Evolutionary conservation across 2,888 invertebrate genomes (phyloP), one percentile per base, ranked within the genome.

Genomic region (Eurytoma californica): DNA sequence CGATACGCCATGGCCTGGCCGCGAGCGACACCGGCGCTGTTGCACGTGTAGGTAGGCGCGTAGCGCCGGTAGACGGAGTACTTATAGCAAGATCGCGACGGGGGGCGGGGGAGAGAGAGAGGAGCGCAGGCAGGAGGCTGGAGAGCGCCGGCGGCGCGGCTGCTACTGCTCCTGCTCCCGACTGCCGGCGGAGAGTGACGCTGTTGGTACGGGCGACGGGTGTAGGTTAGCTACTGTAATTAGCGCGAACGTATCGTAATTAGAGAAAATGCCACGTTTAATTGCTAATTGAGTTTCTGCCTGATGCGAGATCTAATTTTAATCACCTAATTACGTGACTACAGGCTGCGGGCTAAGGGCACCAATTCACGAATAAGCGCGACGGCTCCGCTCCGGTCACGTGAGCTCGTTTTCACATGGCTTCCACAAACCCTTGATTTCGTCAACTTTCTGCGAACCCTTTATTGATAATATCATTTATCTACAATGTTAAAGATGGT

Each of bases 241-340:
- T 91, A 91, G 91, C 88, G 90, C 90, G 91, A 91, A 91, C 91
- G 90, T 91, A 91, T 91, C 91, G 91, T 91, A 92, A 92, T 92
- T 92, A 92, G 91, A 91, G 92, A 92, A 92, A 92, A 92, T 92
- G 91, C 91, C 90, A 91, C 91, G 91, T 92, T 92, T 92, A 92
- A 92, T 92, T 92, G 92, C 92, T 92, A 92, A 92, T 92, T 92
- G 92, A 92, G 91, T 91, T 91, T 91, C 91, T 91, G 91, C 90
- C 90, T 91, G 91, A 91, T 91, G 91, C 91, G 91, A 91, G 91
- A 92, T 91, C 91, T 91, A 92, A 92, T 92, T 92, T 92, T 92
- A 92, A 92, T 92, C 91, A 91, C 91, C 91, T 92, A 92, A 92
- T 92, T 92, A 92, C 91, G 91, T 91, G 91, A 91, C 91, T 91